Conservation (phyloP, 1,140 invertebrate species). For the Zaprionus tsacasi region DNA sequence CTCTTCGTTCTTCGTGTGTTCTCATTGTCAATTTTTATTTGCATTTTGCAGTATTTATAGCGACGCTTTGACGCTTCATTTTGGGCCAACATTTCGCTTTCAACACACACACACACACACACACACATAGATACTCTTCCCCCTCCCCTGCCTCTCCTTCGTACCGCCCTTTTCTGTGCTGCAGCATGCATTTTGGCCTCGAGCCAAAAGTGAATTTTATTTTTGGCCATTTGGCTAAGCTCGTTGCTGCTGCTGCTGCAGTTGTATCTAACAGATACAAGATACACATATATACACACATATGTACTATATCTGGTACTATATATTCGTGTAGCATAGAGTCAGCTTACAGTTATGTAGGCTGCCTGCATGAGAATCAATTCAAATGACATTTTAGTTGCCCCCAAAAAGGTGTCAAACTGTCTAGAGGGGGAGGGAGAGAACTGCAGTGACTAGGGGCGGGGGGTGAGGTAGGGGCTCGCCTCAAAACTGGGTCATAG, state of each 20-base stretch:
- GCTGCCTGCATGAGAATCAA: conserved; percentile 23
- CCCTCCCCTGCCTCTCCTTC: neutral
- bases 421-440: neutral
- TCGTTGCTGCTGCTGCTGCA: conserved; percentile 31
- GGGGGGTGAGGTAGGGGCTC: neutral
- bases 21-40: conserved; percentile 41
- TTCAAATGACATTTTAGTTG: conserved; percentile 5
- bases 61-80: conserved; percentile 42
- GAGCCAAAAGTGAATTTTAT: conserved; percentile 71
- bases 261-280: conserved; percentile 46
- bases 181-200: conserved; percentile 62
- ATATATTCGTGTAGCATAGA: neutral
- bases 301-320: neutral
- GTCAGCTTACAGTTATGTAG: conserved; percentile 21
- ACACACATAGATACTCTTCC: neutral
- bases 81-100: conserved; percentile 73
- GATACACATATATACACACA: conserved; percentile 25
- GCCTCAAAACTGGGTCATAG: conserved; percentile 68
- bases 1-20: conserved; percentile 17
- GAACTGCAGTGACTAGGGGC: neutral
- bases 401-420: conserved; percentile 18
- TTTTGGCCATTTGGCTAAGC: conserved; percentile 78
- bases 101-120: conserved; percentile 23
- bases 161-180: conserved; percentile 21
- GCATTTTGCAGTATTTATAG: conserved; percentile 64